A percentile compares a stretch with the other conserved stretches of the same genome.
Conservation (phyloP, 30 jellyfish, hydroid and myxozoan species). For the Kudoa iwatai region DNA sequence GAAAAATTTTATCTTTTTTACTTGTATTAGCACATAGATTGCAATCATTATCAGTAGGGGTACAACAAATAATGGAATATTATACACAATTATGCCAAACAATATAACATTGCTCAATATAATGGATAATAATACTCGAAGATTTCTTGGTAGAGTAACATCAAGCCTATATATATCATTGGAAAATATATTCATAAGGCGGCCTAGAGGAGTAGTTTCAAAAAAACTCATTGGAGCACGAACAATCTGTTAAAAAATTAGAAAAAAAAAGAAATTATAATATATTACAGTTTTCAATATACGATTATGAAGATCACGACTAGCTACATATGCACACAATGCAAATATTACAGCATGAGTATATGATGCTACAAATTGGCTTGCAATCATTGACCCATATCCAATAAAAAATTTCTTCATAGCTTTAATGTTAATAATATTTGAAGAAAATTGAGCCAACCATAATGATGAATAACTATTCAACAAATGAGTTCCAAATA, state of each 20-base stretch:
- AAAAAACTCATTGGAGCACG: slow-evolving; percentile 37
- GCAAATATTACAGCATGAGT: slow-evolving; percentile 6
- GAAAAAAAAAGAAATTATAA: too few relatives aligned
- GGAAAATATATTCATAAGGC: slow-evolving; percentile 39
- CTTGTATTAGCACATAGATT: slow-evolving; percentile 38
- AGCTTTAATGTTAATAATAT: too few relatives aligned
- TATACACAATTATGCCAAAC: slow-evolving; percentile 16
- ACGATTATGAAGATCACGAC: slow-evolving; percentile 11
- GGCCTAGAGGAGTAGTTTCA: slow-evolving; percentile 86
- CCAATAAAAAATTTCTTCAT: too few relatives aligned
- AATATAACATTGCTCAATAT: slow-evolving; percentile 15
- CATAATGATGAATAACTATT: too few relatives aligned
- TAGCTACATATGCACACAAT: slow-evolving; percentile 18
- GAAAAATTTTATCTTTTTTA: slow-evolving; percentile 1
- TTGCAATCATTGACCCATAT: too few relatives aligned
- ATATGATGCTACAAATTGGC: slow-evolving; percentile 3
- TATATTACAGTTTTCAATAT: slow-evolving; percentile 10
- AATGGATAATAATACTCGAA: slow-evolving; percentile 7
- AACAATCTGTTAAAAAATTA: too few relatives aligned
- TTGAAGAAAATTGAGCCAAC: too few relatives aligned
- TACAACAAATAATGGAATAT: slow-evolving; percentile 33
- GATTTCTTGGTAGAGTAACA: slow-evolving; percentile 14
- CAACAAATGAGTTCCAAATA: too few relatives aligned
- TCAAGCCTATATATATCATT: slow-evolving; percentile 42
- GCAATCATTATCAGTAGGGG: slow-evolving; percentile 28